phyloP scores from a whole-genome alignment of 2,113 vertebrate species.

The Antigone vipio region DNA sequence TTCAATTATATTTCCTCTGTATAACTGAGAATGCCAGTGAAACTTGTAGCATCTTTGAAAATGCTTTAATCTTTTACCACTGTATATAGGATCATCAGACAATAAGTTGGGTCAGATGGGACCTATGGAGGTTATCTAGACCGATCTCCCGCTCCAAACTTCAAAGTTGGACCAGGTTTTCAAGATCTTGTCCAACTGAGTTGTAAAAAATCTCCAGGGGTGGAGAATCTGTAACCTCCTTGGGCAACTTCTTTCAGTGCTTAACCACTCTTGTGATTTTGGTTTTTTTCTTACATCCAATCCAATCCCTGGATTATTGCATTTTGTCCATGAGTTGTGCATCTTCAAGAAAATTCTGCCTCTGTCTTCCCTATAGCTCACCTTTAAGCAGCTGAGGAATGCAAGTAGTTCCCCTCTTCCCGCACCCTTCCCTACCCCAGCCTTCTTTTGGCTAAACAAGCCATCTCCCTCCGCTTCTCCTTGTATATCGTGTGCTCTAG shows the following conservation, averaged over 20 bases:
- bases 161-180: neutral
- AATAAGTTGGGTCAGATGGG: neutral
- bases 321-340: neutral
- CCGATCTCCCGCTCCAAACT: neutral
- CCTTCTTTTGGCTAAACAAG: neutral
- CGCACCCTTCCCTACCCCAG: neutral
- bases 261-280: neutral
- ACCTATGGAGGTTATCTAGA: neutral
- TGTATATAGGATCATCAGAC: neutral
- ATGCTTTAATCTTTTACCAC: neutral
- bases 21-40: neutral
- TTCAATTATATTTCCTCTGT: neutral
- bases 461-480: neutral
- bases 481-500: neutral
- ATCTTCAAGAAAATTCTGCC: neutral
- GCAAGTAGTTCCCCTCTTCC: neutral
- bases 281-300: neutral
- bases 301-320: neutral
- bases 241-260: neutral
- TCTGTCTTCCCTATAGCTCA: neutral
- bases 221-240: neutral
- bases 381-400: neutral
- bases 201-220: neutral
- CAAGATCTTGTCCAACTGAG: neutral
- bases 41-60: neutral